These are phyloP conservation scores for Mechanitis messenoides DNA, from an alignment of 2,888 invertebrate genomes.

Conservation along the genomic window DNA sequence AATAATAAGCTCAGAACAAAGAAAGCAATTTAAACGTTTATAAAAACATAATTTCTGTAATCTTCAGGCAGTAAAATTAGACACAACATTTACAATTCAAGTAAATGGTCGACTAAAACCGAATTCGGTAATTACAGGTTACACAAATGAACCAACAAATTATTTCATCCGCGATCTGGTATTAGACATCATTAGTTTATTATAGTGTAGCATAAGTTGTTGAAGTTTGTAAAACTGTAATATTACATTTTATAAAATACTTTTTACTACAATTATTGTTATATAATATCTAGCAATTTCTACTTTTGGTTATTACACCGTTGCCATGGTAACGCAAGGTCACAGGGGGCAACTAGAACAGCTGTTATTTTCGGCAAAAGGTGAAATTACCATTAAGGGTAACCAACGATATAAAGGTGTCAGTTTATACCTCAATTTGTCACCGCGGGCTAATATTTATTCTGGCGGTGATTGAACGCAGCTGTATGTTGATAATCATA, in stretches of 20 bases:
- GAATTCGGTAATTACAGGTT: slow-evolving; percentile 4
- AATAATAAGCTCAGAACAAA: too few relatives aligned
- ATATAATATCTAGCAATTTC: neutral
- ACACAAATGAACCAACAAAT: slow-evolving; percentile 8
- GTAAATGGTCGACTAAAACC: neutral
- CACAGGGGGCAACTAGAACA: neutral
- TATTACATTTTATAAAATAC: neutral
- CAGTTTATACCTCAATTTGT: neutral
- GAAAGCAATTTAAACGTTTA: too few relatives aligned
- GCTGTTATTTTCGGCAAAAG: slow-evolving; percentile 2
- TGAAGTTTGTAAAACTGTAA: neutral
- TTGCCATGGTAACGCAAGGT: slow-evolving; percentile 3
- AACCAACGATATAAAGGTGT: neutral
- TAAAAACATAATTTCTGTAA: too few relatives aligned
- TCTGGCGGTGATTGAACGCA: neutral
- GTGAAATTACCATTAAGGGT: slow-evolving; percentile 2
- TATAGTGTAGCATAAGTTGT: neutral
- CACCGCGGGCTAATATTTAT: too few relatives aligned
- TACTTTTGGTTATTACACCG: neutral
- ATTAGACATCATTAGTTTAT: slow-evolving; percentile 8
- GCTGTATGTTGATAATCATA: too few relatives aligned
- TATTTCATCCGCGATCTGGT: slow-evolving; percentile 3
- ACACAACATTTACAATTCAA: neutral
- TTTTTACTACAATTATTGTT: too few relatives aligned
- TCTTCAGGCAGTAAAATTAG: too few relatives aligned